Evolutionary conservation across 2,888 invertebrate genomes (phyloP), one percentile per base, ranked within the genome.

Genomic region (Aricia artaxerxes): DNA sequence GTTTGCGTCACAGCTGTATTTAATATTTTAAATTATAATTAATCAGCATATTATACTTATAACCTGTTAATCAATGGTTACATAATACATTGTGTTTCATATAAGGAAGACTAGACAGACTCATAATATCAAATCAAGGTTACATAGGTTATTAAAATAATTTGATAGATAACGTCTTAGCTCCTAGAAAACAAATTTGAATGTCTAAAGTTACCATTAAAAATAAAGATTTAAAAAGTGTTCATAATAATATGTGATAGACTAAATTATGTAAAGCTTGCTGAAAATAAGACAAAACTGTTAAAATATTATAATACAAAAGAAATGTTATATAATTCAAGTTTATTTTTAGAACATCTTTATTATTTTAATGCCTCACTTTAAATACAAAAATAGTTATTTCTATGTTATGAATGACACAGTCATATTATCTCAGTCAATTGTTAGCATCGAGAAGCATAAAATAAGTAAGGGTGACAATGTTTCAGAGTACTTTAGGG

Each of bases 21-120:
- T 35, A 38, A 69, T 69, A 69, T 69, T 73, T 57, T 35, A 64
- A 78, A 81, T 61, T 57, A 79, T 40, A 49, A 49, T 76, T 1
- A 24, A 49, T 24, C 24, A 24, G 24, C 24, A 53, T 76, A 53
- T 53, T 35, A 35, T 24, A 24, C n/a, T 76, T 53, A 24, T 60
- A 49, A 75, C 49, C 24, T 75, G n/a, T 44, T 75, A 75, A 75
- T 75, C 31, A 75, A 49, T 35, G 5, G 13, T 69, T 35, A 69
- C 69, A 69, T 69, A 69, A 69, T 69, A 69, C 69, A 38, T 69
- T 69, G 35, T 69, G 69, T 69, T 38, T 69, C 69, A 69, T 69
- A 69, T 35, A 69, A 69, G 69, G 69, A 69, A 69, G 35, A 69
- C 69, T 69, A 69, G 69, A 69, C 35, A 69, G 69, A 38, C 35